Base-by-base conservation (phyloP, 92 coral and sea anemone species). In the Palythoa grandiflora region DNA sequence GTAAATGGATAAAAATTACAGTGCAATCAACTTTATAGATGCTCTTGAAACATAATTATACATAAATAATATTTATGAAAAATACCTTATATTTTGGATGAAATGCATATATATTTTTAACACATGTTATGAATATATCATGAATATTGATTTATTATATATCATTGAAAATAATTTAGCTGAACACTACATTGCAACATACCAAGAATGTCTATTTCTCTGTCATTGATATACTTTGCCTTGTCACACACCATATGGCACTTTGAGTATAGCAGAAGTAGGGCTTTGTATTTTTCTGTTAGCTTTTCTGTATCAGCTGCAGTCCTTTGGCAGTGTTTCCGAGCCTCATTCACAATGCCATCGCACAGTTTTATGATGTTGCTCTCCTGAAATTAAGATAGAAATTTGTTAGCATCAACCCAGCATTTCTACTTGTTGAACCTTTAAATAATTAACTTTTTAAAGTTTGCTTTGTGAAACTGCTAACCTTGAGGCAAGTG, bases 351-450 rank as follows among this genome's bases (percentile, higher is more conserved):
- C 14, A 52, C 60, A 51, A 77, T 36, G n/a, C 81, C 61, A 50
- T 77, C 60, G 91, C 96, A 95, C 90, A 52, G 50, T 91, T 79
- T 74, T 65, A 70, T 48, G 68, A 66, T 83, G 71, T 88, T 84
- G 38, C 50, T 28, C 68, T 55, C 65, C 48, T 54, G 15, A 68
- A 84, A 87, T 88, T 89, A 95, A 28, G 16, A 16, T 61, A 61
- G 9, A 61, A 16, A 16, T 61, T 17, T 61, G 20, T 61, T 61
- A 61, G 68, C 68, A 61, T 16, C 3, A 16, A 28, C 68, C 35
- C 68, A 54, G 89, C 90, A 83, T 59, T 13, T 48, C 79, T 75
- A 75, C 52, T 75, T 48, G 35, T 44, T 74, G 21, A 75, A 53
- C 54, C 52, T 75, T 75, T 59, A 79, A 35, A 28, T 54, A 54